These are phyloP conservation scores for Ophiothrix spiculata DNA, from an alignment of 35 echinoderm and acorn worm species.

Conservation along the genomic window DNA sequence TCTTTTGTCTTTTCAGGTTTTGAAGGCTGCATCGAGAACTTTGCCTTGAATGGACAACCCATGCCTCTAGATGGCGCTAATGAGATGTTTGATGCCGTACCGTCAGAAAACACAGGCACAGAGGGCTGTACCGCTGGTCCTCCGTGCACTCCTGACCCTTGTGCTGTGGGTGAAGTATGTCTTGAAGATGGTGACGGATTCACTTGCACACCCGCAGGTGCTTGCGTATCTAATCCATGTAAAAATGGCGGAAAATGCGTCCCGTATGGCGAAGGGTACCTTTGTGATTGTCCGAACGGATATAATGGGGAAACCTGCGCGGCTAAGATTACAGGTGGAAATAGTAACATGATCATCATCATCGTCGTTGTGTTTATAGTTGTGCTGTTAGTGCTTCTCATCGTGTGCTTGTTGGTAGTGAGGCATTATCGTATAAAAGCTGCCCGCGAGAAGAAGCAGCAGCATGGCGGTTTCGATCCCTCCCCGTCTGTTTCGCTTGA, in stretches of 20 bases:
- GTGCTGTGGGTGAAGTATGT: constrained; percentile 29
- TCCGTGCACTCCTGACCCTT: constrained; percentile 58
- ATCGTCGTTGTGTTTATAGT: constrained; percentile 30
- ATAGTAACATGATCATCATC: neutral
- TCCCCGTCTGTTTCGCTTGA: constrained; percentile 13
- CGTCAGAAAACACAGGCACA: constrained; percentile 54
- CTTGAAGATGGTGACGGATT: constrained; percentile 20
- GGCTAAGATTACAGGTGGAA: too few species aligned
- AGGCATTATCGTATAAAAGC: constrained; percentile 10
- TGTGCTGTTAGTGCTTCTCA: constrained; percentile 44
- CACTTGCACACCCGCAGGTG: constrained; percentile 26
- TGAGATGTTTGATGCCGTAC: constrained; percentile 73
- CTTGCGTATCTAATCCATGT: constrained; percentile 50
- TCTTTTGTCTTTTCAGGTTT: constrained; percentile 57
- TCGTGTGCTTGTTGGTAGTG: constrained; percentile 25
- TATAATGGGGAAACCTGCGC: constrained; percentile 42
- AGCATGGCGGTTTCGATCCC: neutral
- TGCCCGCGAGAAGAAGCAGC: constrained; percentile 16
- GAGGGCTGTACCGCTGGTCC: constrained; percentile 32
- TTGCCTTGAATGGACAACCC: constrained; percentile 72
- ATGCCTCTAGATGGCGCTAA: constrained; percentile 84
- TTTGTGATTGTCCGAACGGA: constrained; percentile 41
- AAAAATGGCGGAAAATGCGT: constrained; percentile 48
- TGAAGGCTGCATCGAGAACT: constrained; percentile 66
- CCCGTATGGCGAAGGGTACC: neutral